Percentiles rank a stretch among this genome's conserved stretches.
Conservation (phyloP, 2,113 vertebrate genomes). For the Charina bottae region DNA sequence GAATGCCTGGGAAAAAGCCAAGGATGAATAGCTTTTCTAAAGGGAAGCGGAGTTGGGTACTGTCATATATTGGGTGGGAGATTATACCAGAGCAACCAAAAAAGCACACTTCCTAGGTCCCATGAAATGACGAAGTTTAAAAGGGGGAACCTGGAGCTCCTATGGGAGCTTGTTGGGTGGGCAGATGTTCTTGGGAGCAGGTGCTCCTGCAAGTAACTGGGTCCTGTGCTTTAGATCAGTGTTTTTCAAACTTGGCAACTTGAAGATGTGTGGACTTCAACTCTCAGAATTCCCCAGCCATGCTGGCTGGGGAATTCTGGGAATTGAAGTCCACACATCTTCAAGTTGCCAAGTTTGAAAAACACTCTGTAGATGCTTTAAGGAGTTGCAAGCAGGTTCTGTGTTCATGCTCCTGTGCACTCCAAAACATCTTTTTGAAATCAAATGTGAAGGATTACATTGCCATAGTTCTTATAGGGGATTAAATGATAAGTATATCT, state of each 20-base stretch:
- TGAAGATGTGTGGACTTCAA: background rate
- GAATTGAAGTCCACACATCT: too few species aligned
- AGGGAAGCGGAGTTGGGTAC: too few species aligned
- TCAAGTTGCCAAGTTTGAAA: too few species aligned
- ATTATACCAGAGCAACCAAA: background rate
- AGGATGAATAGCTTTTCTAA: too few species aligned
- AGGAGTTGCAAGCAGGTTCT: background rate
- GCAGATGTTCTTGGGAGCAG: background rate
- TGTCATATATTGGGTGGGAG: background rate
- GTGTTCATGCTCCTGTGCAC: background rate
- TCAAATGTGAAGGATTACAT: background rate
- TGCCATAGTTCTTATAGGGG: background rate
- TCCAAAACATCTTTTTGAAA: background rate
- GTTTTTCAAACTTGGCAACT: background rate
- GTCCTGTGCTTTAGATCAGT: background rate
- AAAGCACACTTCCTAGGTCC: background rate
- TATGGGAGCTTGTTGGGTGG: background rate
- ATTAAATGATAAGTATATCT: background rate
- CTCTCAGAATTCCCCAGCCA: background rate
- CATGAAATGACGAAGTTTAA: background rate
- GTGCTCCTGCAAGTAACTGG: background rate
- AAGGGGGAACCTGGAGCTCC: background rate
- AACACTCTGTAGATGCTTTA: too few species aligned
- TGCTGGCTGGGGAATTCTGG: too few species aligned
- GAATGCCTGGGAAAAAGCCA: too few species aligned